Conservation (phyloP, 2,113 vertebrate genomes). For the Morphnarchus princeps region DNA sequence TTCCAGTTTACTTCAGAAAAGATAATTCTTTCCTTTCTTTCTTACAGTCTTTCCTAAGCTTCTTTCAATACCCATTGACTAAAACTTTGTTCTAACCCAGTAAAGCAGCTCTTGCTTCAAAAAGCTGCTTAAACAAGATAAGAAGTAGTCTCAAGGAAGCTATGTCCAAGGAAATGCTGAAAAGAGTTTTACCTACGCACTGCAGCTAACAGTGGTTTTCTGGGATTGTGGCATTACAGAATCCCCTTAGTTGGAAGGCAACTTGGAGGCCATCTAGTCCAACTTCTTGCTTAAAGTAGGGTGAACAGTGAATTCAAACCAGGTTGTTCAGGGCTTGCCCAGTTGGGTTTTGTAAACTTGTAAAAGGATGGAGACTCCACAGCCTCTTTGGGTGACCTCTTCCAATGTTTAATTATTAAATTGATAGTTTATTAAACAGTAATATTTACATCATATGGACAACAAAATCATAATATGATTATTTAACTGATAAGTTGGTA, state of each 20-base stretch:
- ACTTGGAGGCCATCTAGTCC: not conserved
- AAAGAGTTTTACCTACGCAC: not conserved
- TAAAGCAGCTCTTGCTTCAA: not conserved
- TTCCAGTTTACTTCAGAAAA: not conserved
- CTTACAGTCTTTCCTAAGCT: not conserved
- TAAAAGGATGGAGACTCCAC: not conserved
- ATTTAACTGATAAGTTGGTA: not conserved
- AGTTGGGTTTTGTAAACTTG: not conserved
- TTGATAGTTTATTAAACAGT: not conserved
- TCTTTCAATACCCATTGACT: not conserved
- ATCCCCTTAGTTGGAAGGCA: not conserved
- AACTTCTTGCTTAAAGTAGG: not conserved
- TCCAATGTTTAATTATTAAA: not conserved
- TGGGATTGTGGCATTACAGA: accelerated
- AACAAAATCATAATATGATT: not conserved
- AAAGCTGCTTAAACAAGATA: not conserved
- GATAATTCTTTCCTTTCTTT: not conserved
- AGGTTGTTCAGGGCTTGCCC: not conserved
- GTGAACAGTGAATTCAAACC: not conserved
- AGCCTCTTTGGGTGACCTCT: not conserved
- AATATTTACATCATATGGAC: not conserved
- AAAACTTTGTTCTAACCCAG: not conserved
- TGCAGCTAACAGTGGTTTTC: not conserved
- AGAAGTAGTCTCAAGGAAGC: not conserved
- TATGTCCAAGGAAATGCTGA: not conserved